Base-by-base conservation (phyloP, 1,140 invertebrate species). In the Hypothenemus hampei region DNA sequence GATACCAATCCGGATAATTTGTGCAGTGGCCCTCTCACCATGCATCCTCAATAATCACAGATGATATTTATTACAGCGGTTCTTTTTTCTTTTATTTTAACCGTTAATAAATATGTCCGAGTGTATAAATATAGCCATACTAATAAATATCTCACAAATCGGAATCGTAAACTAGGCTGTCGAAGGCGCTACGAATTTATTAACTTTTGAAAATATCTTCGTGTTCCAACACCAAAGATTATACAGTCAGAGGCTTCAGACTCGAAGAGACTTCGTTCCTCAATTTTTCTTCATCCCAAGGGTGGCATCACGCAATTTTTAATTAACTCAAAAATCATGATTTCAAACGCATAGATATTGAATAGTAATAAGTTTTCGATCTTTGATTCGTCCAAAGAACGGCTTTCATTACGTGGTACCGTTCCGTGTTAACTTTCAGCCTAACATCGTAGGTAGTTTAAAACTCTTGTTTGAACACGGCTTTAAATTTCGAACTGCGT, bases 31-130 rank as follows among this genome's bases (percentile, higher is more conserved):
- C 59, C 54, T 58, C 59, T 59, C 53, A 50, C 49, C 62, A 65
- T 63, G 63, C 60, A 62, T 63, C 59, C 60, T 44, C 55, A 48
- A 64, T 66, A 64, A 66, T 62, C 60, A 60, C 61, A 59, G 59
- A 60, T 58, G 61, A 62, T 63, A 66, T 64, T 65, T 66, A 66
- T 66, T 66, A 63, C 62, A 54, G 57, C 60, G 58, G 35, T 3
- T 13, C 29, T 62, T 61, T n/a, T 60, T 66, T 65, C 57, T 63
- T 64, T 66, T 66, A 63, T 65, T 65, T 65, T 57, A 59, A 55
- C 61, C 56, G 58, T 61, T 66, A 66, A 66, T 66, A 66, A 66
- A 66, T 65, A 66, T 65, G 65, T 66, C 65, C 54, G 56, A 39
- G 57, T 59, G 59, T 63, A 61, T 57, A 57, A 57, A 57, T 60